Evolutionary conservation across 2,888 invertebrate genomes (phyloP).

Genomic region (Geophilus truncorum): DNA sequence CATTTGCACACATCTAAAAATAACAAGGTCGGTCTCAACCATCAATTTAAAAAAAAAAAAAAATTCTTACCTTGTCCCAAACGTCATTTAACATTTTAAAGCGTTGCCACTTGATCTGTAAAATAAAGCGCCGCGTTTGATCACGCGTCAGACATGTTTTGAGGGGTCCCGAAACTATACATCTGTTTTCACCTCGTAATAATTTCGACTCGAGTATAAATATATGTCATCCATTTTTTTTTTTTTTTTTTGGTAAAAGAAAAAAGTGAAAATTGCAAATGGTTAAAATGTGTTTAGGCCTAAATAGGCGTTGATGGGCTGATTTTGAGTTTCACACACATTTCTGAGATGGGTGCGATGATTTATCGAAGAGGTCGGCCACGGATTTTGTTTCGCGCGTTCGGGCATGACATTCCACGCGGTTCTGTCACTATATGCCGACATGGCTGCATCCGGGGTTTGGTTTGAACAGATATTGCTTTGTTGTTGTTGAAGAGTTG

Average conservation of each 20-base stretch:
- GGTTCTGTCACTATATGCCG: background rate
- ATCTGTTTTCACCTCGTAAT: conserved; percentile 22
- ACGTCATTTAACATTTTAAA: background rate
- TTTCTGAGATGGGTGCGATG: background rate
- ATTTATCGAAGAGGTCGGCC: conserved; percentile 14
- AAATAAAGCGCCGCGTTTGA: background rate
- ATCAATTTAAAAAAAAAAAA: background rate
- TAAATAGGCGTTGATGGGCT: conserved; percentile 13
- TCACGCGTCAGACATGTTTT: background rate
- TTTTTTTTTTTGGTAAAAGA: background rate
- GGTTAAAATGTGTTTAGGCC: background rate
- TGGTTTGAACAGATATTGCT: background rate
- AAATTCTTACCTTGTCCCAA: background rate
- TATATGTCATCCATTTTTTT: background rate
- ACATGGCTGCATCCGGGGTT: background rate
- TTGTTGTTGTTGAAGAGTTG: too few relatives aligned
- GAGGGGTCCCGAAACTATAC: background rate
- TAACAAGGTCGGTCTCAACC: background rate
- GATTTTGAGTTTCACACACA: conserved; percentile 2
- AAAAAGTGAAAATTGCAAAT: background rate
- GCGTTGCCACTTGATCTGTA: background rate
- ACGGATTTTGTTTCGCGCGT: conserved; percentile 24
- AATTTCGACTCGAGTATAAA: background rate
- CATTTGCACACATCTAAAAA: background rate
- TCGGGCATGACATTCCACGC: conserved; percentile 5